Conservation (phyloP, 2,888 invertebrate genomes). For the Lampropteryx suffumata region DNA sequence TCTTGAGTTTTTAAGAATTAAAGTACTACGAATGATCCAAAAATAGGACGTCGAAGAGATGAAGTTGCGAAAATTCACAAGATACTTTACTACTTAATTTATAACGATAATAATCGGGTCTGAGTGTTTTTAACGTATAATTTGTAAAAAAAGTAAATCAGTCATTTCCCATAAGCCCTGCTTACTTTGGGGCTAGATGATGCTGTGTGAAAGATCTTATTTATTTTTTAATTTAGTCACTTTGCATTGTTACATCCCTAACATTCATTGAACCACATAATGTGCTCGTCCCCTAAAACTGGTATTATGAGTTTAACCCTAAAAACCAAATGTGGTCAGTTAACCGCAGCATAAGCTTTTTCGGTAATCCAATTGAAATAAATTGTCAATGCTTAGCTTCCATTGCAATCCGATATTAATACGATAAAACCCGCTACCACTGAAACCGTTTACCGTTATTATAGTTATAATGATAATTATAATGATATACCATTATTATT, state of each 20-base stretch:
- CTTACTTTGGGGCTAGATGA: too few relatives aligned
- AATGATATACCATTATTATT: neutral
- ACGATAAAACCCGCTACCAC: constrained; percentile 1
- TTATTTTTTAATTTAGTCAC: too few relatives aligned
- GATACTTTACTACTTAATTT: too few relatives aligned
- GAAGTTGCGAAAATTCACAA: too few relatives aligned
- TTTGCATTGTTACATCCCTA: neutral
- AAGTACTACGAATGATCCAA: too few relatives aligned
- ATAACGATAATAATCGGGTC: too few relatives aligned
- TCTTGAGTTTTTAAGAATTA: too few relatives aligned
- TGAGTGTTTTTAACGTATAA: too few relatives aligned
- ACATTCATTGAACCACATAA: neutral
- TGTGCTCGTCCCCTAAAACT: neutral
- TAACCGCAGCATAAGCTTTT: constrained; percentile 7
- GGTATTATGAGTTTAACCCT: constrained; percentile 6
- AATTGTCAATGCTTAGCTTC: neutral
- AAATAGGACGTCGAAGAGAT: too few relatives aligned
- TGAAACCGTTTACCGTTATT: constrained; percentile 3
- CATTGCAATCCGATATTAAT: constrained; percentile 9
- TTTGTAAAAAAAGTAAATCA: too few relatives aligned
- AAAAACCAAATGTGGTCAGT: constrained; percentile 23
- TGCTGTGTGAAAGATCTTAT: too few relatives aligned
- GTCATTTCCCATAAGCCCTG: too few relatives aligned
- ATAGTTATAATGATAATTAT: neutral
- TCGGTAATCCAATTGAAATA: constrained; percentile 16